Percentiles rank a stretch among this genome's conserved stretches.
These are phyloP conservation scores for Leucophenga maculata DNA, from an alignment of 2,888 invertebrate genomes.

Conservation along the genomic window DNA sequence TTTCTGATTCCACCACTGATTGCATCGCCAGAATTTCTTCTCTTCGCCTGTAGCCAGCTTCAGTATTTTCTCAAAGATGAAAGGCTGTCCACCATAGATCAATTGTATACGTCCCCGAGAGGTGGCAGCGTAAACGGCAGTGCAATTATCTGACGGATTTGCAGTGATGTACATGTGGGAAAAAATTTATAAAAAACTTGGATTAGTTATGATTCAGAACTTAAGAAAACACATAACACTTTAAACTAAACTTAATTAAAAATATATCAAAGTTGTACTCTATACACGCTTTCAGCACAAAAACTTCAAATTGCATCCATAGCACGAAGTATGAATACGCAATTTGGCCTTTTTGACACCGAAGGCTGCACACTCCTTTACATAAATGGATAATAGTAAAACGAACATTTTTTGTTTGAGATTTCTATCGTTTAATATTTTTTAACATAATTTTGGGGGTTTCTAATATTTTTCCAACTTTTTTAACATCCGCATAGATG, in stretches of 20 bases:
- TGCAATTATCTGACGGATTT: slow-evolving; percentile 67
- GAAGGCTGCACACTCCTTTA: too few relatives aligned
- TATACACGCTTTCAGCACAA: too few relatives aligned
- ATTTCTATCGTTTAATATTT: not conserved
- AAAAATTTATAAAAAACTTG: slow-evolving; percentile 23
- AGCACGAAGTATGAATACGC: too few relatives aligned
- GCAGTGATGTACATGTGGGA: slow-evolving; percentile 14
- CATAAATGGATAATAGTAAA: not conserved
- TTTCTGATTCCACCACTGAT: slow-evolving; percentile 73
- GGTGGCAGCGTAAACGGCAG: slow-evolving; percentile 71
- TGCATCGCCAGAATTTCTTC: slow-evolving; percentile 72
- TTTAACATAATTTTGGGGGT: not conserved
- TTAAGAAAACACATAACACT: not conserved
- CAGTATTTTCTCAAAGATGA: slow-evolving; percentile 71
- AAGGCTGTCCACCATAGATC: slow-evolving; percentile 72
- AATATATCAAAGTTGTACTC: not conserved
- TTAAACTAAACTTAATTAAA: slow-evolving; percentile 27
- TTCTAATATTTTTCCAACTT: slow-evolving; percentile 13
- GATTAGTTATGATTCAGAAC: slow-evolving; percentile 38
- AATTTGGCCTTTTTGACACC: too few relatives aligned
- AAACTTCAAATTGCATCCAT: too few relatives aligned
- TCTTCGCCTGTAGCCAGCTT: slow-evolving; percentile 67
- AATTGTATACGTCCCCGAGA: slow-evolving; percentile 72
- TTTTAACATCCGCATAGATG: slow-evolving; percentile 59
- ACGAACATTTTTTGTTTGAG: not conserved